Conservation (phyloP, 2,113 vertebrate genomes). For the Acanthochromis polyacanthus region DNA sequence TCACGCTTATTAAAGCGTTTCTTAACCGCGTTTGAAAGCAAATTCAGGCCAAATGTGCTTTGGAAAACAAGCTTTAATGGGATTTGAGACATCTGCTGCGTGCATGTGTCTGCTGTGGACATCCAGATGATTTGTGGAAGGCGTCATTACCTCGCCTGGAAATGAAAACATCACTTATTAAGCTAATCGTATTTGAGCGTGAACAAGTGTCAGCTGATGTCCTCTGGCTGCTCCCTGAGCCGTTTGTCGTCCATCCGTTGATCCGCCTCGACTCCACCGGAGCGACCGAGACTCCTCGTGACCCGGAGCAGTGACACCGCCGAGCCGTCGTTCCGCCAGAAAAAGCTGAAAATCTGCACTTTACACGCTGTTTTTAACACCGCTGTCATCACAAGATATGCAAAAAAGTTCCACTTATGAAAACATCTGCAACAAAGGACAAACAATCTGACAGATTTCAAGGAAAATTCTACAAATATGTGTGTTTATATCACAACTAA, state of each 20-base stretch:
- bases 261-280: slow-evolving; percentile 22
- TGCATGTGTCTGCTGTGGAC: neutral
- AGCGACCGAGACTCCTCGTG: neutral
- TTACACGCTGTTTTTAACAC: too few relatives aligned
- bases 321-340: too few relatives aligned
- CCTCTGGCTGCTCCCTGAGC: slow-evolving; percentile 42
- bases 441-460: too few relatives aligned
- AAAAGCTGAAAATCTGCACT: too few relatives aligned
- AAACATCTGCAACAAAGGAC: too few relatives aligned
- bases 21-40: neutral
- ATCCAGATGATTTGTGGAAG: slow-evolving; percentile 20
- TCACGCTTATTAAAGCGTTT: slow-evolving; percentile 14
- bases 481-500: too few relatives aligned
- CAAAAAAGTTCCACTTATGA: too few relatives aligned
- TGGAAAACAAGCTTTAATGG: neutral
- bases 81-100: neutral
- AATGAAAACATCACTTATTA: slow-evolving; percentile 48
- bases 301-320: too few relatives aligned
- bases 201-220: slow-evolving; percentile 47
- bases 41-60: slow-evolving; percentile 3
- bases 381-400: too few relatives aligned
- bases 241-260: slow-evolving; percentile 24
- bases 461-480: too few relatives aligned
- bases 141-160: slow-evolving; percentile 27
- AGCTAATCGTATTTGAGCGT: slow-evolving; percentile 50